Percentiles rank a stretch among this genome's conserved stretches.
Conservation (phyloP, 2,888 invertebrate species). For the Toxonevra muliebris region DNA sequence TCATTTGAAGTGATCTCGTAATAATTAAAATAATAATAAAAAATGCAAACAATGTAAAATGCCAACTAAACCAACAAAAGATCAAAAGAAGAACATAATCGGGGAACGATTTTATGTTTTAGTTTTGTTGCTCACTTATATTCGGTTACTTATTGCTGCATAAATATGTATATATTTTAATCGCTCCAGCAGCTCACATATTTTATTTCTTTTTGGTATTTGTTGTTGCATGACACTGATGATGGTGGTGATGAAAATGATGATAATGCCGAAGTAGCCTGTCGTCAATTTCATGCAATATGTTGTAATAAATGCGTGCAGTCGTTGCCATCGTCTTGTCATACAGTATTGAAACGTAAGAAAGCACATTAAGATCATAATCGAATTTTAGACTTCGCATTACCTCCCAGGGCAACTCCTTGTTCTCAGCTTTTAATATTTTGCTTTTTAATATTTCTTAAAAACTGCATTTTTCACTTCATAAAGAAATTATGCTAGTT, state of each 20-base stretch:
- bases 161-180: not conserved
- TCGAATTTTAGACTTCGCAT: too few species aligned
- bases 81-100: slow-evolving; percentile 3
- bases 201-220: not conserved
- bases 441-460: too few species aligned
- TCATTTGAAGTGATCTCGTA: slow-evolving; percentile 14
- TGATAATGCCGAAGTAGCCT: too few species aligned
- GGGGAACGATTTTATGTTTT: too few species aligned
- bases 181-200: not conserved
- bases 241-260: too few species aligned
- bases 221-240: not conserved
- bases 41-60: slow-evolving; percentile 23
- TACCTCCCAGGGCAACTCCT: too few species aligned
- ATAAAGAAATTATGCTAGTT: too few species aligned
- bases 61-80: not conserved
- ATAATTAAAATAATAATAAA: slow-evolving; percentile 30
- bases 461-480: too few species aligned
- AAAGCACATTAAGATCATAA: not conserved
- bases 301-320: not conserved
- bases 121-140: too few species aligned
- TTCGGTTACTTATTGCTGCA: not conserved
- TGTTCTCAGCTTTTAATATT: too few species aligned
- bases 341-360: not conserved
- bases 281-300: too few species aligned
- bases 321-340: not conserved